A percentile compares a stretch with the other conserved stretches of the same genome.
phyloP scores from a whole-genome alignment of 2,888 invertebrate genomes.

The Cosmorhoe ocellata region DNA sequence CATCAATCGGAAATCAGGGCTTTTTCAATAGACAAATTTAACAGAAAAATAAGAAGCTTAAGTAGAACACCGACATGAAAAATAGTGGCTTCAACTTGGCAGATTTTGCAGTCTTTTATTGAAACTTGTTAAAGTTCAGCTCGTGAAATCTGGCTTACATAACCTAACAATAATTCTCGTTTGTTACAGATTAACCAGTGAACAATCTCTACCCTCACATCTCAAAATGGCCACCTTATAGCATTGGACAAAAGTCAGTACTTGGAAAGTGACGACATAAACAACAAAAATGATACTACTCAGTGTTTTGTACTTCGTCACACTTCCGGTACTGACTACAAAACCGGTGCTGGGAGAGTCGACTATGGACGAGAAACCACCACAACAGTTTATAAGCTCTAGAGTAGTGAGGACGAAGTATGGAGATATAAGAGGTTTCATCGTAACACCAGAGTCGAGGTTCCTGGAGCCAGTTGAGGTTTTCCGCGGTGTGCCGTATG shows the following conservation, averaged over 20 bases:
- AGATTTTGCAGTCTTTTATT: no score
- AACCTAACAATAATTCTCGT: no score
- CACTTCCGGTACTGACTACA: conserved; percentile 74
- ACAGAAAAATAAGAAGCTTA: no score
- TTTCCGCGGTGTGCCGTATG: conserved; percentile 96
- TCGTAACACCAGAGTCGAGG: conserved; percentile 90
- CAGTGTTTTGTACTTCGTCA: conserved; percentile 72
- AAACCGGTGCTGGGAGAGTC: conserved; percentile 72
- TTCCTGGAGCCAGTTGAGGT: conserved; percentile 95
- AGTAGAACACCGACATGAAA: no score
- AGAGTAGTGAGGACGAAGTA: conserved; percentile 94
- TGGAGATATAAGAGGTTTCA: conserved; percentile 92
- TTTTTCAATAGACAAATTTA: no score
- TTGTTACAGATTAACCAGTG: conserved; percentile 73
- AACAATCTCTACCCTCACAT: conserved; percentile 49
- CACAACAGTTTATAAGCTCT: conserved; percentile 85
- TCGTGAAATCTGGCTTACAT: no score
- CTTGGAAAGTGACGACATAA: conserved; percentile 66
- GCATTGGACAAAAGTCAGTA: conserved; percentile 59
- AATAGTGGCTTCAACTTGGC: no score
- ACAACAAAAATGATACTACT: conserved; percentile 73
- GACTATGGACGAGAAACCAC: conserved; percentile 75
- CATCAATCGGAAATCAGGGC: no score
- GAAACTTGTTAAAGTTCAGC: no score
- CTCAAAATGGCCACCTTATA: conserved; percentile 75